Evolutionary conservation across 2,113 vertebrate species (phyloP), one percentile per base, ranked within the genome.

Genomic region (Ranitomeya imitator): DNA sequence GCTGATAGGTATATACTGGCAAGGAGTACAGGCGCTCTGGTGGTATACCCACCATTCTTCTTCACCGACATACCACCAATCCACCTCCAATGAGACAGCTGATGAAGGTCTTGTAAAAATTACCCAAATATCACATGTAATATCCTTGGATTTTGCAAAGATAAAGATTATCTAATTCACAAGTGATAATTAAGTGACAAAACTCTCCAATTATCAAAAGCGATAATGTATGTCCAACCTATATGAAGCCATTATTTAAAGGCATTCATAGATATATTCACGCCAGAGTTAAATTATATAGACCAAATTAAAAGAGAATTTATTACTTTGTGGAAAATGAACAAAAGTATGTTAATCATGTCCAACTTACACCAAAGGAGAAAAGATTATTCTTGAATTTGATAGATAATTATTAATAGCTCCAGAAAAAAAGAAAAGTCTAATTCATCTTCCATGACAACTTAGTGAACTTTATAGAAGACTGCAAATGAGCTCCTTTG

Each of bases 331-430:
- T 1, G 26, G 14, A 73, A 37, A 73, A 73, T 15, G 14, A 18
- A 74, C 71, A 74, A 7, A 74, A 74, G 31, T 74, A 74, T 74
- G 71, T 45, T 45, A 74, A 74, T 74, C 31, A 74, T 45, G 71
- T 8, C 15, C 71, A 74, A 74, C 45, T 74, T 45, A 16, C 71
- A 45, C 31, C 37, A 31, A 74, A 74, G 71, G 26, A 37, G 14
- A 37, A 19, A 37, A 74, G 31, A 74, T 45, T 74, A 74, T 74
- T 69, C 26, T 74, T 15, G 26, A 14, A 37, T 31, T 74, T 45
- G 71, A 74, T 74, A 31, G 45, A 74, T 45, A 37, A 74, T 45
- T 74, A 31, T 37, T 74, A 18, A 74, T 45, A 9, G 26, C 31
- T 37, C 37, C 71, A 74, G 21, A 74, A 8, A 74, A 19, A 45